Conservation (phyloP, 2,888 invertebrate genomes). For the Meganola albula region DNA sequence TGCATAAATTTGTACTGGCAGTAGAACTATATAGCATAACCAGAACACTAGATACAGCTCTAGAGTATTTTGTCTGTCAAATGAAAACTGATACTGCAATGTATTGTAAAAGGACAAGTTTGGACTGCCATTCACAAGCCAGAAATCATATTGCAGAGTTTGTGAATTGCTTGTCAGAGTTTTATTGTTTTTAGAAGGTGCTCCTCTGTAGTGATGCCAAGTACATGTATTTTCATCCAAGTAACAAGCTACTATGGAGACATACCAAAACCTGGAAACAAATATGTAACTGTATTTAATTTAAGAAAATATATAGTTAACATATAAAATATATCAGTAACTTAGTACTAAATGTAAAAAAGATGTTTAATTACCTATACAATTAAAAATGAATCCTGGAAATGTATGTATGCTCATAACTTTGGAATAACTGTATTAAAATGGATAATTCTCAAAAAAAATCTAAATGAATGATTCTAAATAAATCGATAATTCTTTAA, state of each 20-base stretch:
- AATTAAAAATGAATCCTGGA: too few species aligned
- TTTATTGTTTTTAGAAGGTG: slow-evolving; percentile 50
- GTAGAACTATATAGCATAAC: slow-evolving; percentile 88
- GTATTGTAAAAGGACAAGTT: slow-evolving; percentile 91
- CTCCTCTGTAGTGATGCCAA: slow-evolving; percentile 85
- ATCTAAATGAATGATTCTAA: too few species aligned
- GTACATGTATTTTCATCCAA: slow-evolving; percentile 86
- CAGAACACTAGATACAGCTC: slow-evolving; percentile 94
- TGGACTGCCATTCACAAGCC: slow-evolving; percentile 98
- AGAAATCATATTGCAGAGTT: slow-evolving; percentile 87
- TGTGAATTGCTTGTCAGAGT: slow-evolving; percentile 55
- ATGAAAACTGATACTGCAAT: slow-evolving; percentile 96
- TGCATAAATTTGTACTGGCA: slow-evolving; percentile 94
- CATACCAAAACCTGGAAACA: slow-evolving; percentile 92
- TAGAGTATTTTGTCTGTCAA: slow-evolving; percentile 94
- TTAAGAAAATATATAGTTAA: too few species aligned
- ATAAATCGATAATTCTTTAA: too few species aligned
- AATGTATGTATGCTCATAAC: too few species aligned
- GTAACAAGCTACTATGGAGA: slow-evolving; percentile 95
- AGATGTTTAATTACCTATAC: too few species aligned
- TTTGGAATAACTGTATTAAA: too few species aligned
- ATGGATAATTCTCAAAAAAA: too few species aligned
- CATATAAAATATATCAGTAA: too few species aligned
- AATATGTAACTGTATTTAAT: background rate
- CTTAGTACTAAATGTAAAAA: too few species aligned